phyloP scores from a whole-genome alignment of 2,113 vertebrate genomes.

The Lampris incognitus region DNA sequence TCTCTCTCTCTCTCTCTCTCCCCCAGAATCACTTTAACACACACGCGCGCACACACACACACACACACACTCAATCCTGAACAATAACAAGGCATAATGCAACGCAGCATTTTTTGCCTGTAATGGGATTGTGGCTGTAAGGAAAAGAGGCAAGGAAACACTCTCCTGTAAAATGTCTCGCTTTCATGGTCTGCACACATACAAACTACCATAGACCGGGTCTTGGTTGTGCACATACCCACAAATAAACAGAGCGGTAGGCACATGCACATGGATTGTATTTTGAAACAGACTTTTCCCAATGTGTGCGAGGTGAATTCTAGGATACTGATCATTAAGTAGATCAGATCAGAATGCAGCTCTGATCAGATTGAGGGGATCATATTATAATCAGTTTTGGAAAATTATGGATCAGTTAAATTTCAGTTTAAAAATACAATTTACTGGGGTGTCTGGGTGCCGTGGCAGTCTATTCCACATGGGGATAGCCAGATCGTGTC shows the following conservation, averaged over 20 bases:
- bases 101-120: background rate
- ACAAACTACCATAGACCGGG: background rate
- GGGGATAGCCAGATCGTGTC: too few relatives aligned
- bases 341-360: too few relatives aligned
- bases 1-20: too few relatives aligned
- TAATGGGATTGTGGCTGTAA: conserved; percentile 8
- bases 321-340: too few relatives aligned
- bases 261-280: background rate
- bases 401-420: too few relatives aligned
- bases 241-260: background rate
- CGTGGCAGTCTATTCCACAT: too few relatives aligned
- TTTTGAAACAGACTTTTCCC: too few relatives aligned
- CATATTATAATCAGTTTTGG: too few relatives aligned
- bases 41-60: background rate
- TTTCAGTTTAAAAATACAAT: too few relatives aligned
- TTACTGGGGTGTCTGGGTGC: too few relatives aligned
- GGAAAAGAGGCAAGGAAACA: background rate
- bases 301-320: too few relatives aligned
- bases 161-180: conserved; percentile 8
- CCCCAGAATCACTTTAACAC: background rate
- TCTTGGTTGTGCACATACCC: background rate
- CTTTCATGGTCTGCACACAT: background rate
- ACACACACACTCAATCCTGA: conserved; percentile 2
- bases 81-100: background rate
- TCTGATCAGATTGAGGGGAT: too few relatives aligned